Evolutionary conservation across 2,113 vertebrate species (phyloP).

Genomic region (Tauraco erythrolophus): DNA sequence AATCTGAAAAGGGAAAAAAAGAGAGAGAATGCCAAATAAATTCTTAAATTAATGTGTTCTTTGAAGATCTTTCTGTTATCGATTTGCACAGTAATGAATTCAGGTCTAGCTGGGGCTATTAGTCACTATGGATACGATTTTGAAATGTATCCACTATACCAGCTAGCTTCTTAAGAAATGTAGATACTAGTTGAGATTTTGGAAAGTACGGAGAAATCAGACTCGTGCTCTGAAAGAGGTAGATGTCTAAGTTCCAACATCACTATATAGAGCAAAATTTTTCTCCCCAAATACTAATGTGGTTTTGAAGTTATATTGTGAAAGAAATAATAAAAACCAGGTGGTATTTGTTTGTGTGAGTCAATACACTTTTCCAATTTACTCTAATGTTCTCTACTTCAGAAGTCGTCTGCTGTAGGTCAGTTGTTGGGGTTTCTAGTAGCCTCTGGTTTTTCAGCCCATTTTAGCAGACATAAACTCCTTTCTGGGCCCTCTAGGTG

Average conservation of each 20-base stretch:
- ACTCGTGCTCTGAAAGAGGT: background rate
- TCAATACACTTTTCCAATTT: background rate
- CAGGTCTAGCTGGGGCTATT: background rate
- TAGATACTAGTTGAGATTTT: background rate
- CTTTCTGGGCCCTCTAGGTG: background rate
- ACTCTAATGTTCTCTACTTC: background rate
- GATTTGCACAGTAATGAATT: background rate
- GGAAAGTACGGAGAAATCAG: background rate
- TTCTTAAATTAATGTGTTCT: background rate
- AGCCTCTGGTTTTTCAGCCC: background rate
- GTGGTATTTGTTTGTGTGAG: background rate
- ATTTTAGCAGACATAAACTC: background rate
- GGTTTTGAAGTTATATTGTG: background rate
- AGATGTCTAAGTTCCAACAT: background rate
- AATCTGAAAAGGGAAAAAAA: background rate
- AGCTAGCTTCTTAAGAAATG: background rate
- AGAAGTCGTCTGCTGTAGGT: background rate
- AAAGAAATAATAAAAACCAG: background rate
- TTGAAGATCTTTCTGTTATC: background rate
- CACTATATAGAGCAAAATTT: background rate
- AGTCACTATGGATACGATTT: background rate
- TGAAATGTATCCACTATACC: background rate
- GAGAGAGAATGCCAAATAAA: background rate
- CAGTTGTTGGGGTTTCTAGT: background rate
- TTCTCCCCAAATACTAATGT: background rate